Evolutionary conservation across 2,113 vertebrate genomes (phyloP).

Genomic region (Calyptomena viridis): DNA sequence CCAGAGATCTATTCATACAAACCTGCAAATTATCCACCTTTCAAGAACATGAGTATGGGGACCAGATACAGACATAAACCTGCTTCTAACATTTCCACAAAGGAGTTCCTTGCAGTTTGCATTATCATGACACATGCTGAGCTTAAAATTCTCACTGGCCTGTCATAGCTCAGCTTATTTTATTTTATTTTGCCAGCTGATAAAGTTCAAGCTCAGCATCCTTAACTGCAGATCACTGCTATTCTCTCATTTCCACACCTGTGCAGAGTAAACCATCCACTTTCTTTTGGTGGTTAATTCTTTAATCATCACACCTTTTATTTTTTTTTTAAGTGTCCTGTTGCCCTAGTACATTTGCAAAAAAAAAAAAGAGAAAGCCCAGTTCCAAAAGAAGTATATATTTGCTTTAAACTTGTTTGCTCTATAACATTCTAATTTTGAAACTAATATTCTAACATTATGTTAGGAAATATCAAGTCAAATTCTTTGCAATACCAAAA

Average conservation of each 20-base stretch:
- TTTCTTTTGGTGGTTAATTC: background rate
- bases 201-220: background rate
- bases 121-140: background rate
- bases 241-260: background rate
- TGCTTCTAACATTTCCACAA: background rate
- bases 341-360: background rate
- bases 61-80: background rate
- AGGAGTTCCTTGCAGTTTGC: background rate
- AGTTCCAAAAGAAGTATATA: background rate
- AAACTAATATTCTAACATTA: background rate
- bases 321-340: background rate
- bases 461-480: background rate
- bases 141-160: background rate
- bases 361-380: background rate
- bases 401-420: background rate
- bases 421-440: background rate
- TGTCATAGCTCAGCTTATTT: background rate
- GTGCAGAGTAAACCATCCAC: background rate
- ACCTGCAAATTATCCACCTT: background rate
- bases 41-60: fast-evolving
- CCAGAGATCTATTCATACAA: background rate
- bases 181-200: background rate
- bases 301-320: background rate
- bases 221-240: background rate
- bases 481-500: background rate